Evolutionary conservation across 2,113 vertebrate genomes (phyloP), one percentile per base, ranked within the genome.

Genomic region (Macquaria australasica): DNA sequence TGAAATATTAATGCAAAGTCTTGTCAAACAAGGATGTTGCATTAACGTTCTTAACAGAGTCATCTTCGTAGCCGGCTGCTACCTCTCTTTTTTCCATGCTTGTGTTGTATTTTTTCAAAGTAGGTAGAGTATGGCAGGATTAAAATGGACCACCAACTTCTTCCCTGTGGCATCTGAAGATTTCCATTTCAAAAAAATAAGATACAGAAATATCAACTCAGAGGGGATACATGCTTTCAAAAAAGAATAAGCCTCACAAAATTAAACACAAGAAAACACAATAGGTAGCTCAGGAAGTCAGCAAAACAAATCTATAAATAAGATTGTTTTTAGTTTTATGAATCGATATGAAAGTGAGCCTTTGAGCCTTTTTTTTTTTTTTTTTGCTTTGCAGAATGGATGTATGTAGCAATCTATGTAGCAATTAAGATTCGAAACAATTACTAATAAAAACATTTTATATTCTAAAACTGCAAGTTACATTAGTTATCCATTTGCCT

Each of bases 1-100:
- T 92, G 45, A 87, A 93, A 91, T 90, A 93, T 93, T 89, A 37
- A 92, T 82, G 80, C 58, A 0, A 73, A 58, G 71, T 77, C 85
- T 79, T 87, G 88, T 84, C 78, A 69, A 87, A 91, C 91, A 92
- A 86, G 88, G 81, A 83, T 90, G 82, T 62, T 89, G 82, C 90
- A 91, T 91, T 92, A 90, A 67, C 77, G 82, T 87, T 79, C 53
- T 82, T 84, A 82, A 79, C 67, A 5, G 64, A 64, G 70, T 39
- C 69, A 8, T 50, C 62, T 25, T 50, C 23, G 0, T 18, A 6
- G 41, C 21, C 37, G 5, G 9, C 77, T 66, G 59, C 64, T 18
- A 8, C 34, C 34, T 39, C 43, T 51, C 21, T 25, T 39, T 67
- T 50, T 12, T 8, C 41, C 37, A 31, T 8, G 8, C 56, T 39